Conservation (phyloP, 2,888 invertebrate genomes). For the Trichopria drosophilae region DNA sequence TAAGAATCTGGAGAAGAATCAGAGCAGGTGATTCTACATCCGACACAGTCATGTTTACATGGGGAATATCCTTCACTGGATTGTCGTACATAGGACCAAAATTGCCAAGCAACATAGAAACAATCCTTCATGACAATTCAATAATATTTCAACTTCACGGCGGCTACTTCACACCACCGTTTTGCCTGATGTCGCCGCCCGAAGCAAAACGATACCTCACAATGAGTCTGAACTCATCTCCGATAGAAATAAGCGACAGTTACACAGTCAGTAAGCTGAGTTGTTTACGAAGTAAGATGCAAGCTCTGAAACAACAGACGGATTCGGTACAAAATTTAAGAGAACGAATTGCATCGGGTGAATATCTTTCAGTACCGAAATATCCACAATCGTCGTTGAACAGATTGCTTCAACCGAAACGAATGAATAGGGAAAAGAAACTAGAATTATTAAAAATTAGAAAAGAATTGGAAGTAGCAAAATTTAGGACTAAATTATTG, state of each 20-base stretch:
- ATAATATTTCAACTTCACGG: conserved; percentile 86
- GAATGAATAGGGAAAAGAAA: conserved; percentile 68
- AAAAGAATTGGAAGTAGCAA: conserved; percentile 72
- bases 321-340: conserved; percentile 62
- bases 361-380: conserved; percentile 46
- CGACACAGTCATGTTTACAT: conserved; percentile 72
- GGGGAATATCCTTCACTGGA: conserved; percentile 85
- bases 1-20: conserved; percentile 52
- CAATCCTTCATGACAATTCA: conserved; percentile 70
- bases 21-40: conserved; percentile 49
- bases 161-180: conserved; percentile 75
- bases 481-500: conserved; percentile 70
- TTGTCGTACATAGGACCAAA: conserved; percentile 75
- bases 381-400: conserved; percentile 52
- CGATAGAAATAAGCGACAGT: conserved; percentile 74
- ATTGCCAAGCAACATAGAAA: conserved; percentile 67
- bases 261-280: conserved; percentile 74
- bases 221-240: conserved; percentile 43
- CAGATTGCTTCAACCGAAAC: conserved; percentile 55
- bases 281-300: conserved; percentile 59
- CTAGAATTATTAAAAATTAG: conserved; percentile 67
- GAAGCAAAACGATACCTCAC: conserved; percentile 52
- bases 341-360: conserved; percentile 60
- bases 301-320: conserved; percentile 70
- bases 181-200: conserved; percentile 55